phyloP scores from a whole-genome alignment of 2,113 vertebrate species.

The Reinhardtius hippoglossoides region DNA sequence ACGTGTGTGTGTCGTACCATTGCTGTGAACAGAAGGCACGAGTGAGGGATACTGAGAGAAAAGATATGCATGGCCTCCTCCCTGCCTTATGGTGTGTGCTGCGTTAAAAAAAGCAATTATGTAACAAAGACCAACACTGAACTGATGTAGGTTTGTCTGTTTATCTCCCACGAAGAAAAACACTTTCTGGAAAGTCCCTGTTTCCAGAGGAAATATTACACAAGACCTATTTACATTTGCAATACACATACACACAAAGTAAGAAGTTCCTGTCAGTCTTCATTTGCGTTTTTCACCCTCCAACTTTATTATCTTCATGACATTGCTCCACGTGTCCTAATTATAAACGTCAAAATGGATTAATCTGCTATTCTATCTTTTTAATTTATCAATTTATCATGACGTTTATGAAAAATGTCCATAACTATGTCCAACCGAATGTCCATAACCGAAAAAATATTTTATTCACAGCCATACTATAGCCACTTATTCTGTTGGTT shows the following conservation, averaged over 20 bases:
- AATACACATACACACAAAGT: background rate
- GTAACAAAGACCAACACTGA: conserved; percentile 57
- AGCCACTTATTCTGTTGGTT: too few species aligned
- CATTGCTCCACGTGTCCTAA: too few species aligned
- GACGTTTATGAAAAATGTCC: too few species aligned
- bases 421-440: too few species aligned
- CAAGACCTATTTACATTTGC: conserved; percentile 65
- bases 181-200: conserved; percentile 59
- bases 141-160: conserved; percentile 63
- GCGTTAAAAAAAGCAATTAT: conserved; percentile 62
- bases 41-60: conserved; percentile 57
- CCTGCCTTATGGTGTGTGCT: conserved; percentile 57
- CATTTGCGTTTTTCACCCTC: too few species aligned
- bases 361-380: too few species aligned
- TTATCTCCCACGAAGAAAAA: conserved; percentile 61
- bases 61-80: conserved; percentile 62
- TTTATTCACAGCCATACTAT: too few species aligned
- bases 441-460: too few species aligned
- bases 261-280: too few species aligned
- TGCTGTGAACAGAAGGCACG: conserved; percentile 73
- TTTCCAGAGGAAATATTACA: conserved; percentile 58
- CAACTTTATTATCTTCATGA: too few species aligned
- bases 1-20: conserved; percentile 28
- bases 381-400: too few species aligned
- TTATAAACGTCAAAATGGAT: too few species aligned